Conservation (phyloP, 2,797 vertebrate species). For the Lagorchestes hirsutus region DNA sequence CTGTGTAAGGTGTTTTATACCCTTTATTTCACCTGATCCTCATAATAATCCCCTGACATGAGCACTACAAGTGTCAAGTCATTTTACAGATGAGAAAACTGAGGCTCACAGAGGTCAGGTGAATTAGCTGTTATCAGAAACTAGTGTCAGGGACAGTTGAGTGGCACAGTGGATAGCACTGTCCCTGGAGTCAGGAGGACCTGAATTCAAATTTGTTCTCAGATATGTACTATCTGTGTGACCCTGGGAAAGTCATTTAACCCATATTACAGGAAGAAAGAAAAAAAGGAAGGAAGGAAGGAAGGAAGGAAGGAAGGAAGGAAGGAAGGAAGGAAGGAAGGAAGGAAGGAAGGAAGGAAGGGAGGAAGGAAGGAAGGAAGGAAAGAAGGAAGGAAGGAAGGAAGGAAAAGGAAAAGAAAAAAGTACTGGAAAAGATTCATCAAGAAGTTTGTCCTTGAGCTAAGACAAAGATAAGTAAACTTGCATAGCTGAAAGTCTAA, state of each 20-base stretch:
- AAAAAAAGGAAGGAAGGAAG: too few relatives aligned
- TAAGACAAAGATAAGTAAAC: background rate
- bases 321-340: too few relatives aligned
- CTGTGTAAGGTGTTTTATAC: background rate
- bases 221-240: background rate
- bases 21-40: background rate
- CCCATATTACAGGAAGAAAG: too few relatives aligned
- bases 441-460: background rate
- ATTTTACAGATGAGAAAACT: constrained; percentile 20
- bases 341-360: too few relatives aligned
- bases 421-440: background rate
- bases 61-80: background rate
- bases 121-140: background rate
- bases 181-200: too few relatives aligned
- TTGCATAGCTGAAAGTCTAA: background rate
- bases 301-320: too few relatives aligned
- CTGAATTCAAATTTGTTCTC: too few relatives aligned
- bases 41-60: background rate
- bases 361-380: too few relatives aligned
- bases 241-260: background rate
- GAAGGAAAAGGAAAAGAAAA: too few relatives aligned
- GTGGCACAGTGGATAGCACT: too few relatives aligned
- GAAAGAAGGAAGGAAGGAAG: too few relatives aligned
- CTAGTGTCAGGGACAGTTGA: too few relatives aligned
- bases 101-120: constrained; percentile 9